Conservation (phyloP, 2,113 vertebrate species). For the Butorides virescens region DNA sequence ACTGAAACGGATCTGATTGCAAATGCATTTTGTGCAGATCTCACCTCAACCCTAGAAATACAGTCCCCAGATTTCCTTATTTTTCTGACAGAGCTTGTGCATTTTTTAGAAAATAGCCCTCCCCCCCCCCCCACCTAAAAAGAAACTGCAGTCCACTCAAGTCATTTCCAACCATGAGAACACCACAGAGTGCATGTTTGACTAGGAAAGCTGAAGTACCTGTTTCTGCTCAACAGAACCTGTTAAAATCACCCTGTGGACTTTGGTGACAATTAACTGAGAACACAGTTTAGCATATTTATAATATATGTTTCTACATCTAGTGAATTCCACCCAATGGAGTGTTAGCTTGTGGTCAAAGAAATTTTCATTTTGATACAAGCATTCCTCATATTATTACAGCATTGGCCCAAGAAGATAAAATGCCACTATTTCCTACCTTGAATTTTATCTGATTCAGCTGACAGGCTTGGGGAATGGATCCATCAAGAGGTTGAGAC, state of each 20-base stretch:
- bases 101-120: background rate
- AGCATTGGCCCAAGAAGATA: background rate
- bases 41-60: background rate
- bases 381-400: background rate
- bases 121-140: background rate
- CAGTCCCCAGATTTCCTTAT: background rate
- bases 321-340: background rate
- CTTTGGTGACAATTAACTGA: background rate
- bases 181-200: background rate
- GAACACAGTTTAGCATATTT: background rate
- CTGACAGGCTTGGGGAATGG: background rate
- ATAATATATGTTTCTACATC: background rate
- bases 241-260: background rate
- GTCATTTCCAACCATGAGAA: background rate
- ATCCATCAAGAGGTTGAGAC: background rate
- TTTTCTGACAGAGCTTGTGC: background rate
- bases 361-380: background rate
- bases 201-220: background rate
- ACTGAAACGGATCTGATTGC: background rate
- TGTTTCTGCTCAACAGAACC: background rate
- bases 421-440: background rate
- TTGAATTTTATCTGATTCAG: background rate
- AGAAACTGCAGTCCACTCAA: background rate
- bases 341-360: background rate
- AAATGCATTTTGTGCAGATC: background rate